phyloP scores from a whole-genome alignment of 2,888 invertebrate genomes.

The Tridacna crocea region DNA sequence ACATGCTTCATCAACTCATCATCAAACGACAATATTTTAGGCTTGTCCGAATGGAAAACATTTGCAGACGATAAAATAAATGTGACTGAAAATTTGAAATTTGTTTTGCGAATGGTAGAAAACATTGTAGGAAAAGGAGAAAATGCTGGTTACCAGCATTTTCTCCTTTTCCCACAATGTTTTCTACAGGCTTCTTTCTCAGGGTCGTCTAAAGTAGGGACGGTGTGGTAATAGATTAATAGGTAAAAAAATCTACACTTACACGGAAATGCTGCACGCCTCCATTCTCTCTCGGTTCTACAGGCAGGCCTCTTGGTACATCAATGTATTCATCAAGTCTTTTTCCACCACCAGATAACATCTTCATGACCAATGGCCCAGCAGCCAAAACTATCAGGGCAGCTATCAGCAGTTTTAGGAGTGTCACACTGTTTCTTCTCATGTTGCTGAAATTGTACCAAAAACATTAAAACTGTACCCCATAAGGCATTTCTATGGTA shows the following conservation, averaged over 20 bases:
- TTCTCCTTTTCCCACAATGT: too few relatives aligned
- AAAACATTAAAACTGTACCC: neutral
- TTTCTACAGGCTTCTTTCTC: too few relatives aligned
- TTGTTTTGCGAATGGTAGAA: too few relatives aligned
- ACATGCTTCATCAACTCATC: neutral
- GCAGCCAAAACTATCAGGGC: slow-evolving; percentile 74
- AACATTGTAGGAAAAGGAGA: too few relatives aligned
- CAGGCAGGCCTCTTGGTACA: slow-evolving; percentile 53
- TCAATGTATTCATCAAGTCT: slow-evolving; percentile 64
- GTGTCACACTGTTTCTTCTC: slow-evolving; percentile 79
- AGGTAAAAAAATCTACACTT: neutral
- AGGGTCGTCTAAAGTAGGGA: too few relatives aligned
- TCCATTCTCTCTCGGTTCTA: slow-evolving; percentile 38
- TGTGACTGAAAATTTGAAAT: too few relatives aligned
- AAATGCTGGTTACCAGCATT: too few relatives aligned
- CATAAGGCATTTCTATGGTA: too few relatives aligned
- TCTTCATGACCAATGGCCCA: slow-evolving; percentile 74
- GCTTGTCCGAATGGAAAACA: too few relatives aligned
- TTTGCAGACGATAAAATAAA: too few relatives aligned
- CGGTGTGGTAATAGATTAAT: too few relatives aligned
- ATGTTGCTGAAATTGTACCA: slow-evolving; percentile 50
- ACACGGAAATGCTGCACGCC: slow-evolving; percentile 22
- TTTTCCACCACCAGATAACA: slow-evolving; percentile 65
- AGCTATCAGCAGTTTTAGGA: slow-evolving; percentile 77
- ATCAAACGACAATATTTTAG: too few relatives aligned